These are phyloP conservation scores for Cheilosia vulpina DNA, from an alignment of 2,888 invertebrate species.

Conservation along the genomic window DNA sequence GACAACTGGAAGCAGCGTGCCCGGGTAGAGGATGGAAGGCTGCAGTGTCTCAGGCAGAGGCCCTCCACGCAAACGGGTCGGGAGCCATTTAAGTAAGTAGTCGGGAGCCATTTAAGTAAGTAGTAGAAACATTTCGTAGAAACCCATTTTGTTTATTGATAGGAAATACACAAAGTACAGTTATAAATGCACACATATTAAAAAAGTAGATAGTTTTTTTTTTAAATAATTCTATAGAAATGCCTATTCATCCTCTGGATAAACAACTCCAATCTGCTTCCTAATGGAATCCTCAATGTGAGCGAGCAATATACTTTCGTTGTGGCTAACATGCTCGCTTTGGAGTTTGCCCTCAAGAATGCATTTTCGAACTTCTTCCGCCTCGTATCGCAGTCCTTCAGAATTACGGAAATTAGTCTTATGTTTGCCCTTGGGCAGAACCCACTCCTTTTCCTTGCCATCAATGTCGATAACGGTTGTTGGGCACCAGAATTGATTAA, in stretches of 20 bases:
- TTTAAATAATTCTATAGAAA: too few relatives aligned
- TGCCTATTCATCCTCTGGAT: constrained; percentile 73
- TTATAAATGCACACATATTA: too few relatives aligned
- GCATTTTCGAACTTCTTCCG: constrained; percentile 90
- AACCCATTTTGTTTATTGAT: too few relatives aligned
- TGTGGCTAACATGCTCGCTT: constrained; percentile 88
- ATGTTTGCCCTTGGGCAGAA: constrained; percentile 86
- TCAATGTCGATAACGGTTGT: constrained; percentile 87
- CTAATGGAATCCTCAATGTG: constrained; percentile 90
- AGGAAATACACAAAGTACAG: too few relatives aligned
- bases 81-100: too few relatives aligned
- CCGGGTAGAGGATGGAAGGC: too few relatives aligned
- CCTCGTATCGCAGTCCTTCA: constrained; percentile 90
- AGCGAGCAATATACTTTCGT: constrained; percentile 88
- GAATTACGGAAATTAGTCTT: constrained; percentile 89
- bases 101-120: too few relatives aligned
- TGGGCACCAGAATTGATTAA: constrained; percentile 89
- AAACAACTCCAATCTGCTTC: constrained; percentile 88
- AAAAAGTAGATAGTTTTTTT: too few relatives aligned
- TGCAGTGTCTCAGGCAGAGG: too few relatives aligned
- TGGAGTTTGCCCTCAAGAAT: constrained; percentile 87
- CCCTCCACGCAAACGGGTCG: too few relatives aligned
- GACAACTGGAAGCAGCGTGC: too few relatives aligned
- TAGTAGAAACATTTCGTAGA: too few relatives aligned
- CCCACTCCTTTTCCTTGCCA: constrained; percentile 86